Evolutionary conservation across 1,140 invertebrate species (phyloP).

Genomic region (Drusus annulatus): DNA sequence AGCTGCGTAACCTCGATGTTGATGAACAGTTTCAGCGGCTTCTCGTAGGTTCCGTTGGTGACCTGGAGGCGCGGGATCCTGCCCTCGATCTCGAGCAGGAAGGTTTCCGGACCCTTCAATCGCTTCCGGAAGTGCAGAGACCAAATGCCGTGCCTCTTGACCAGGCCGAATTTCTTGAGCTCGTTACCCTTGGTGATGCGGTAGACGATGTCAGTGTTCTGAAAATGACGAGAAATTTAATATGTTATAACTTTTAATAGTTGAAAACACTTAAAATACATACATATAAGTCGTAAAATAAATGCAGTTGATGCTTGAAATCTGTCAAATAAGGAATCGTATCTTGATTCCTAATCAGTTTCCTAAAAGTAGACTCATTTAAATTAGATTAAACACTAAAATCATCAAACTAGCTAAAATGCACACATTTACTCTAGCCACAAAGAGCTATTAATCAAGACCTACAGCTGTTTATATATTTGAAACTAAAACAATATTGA

Average conservation of each 20-base stretch:
- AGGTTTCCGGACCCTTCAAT: constrained; percentile 72
- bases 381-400: too few relatives aligned
- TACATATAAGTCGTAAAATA: too few relatives aligned
- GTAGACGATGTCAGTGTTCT: constrained; percentile 77
- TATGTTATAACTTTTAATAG: too few relatives aligned
- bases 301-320: too few relatives aligned
- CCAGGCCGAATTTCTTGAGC: constrained; percentile 76
- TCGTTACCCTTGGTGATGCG: constrained; percentile 78
- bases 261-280: too few relatives aligned
- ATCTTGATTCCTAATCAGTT: not conserved
- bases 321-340: too few relatives aligned
- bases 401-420: too few relatives aligned
- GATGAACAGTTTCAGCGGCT: constrained; percentile 65
- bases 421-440: too few relatives aligned
- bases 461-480: too few relatives aligned
- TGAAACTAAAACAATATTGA: too few relatives aligned
- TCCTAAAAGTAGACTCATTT: not conserved
- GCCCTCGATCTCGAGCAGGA: constrained; percentile 74
- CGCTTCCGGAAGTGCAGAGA: constrained; percentile 76
- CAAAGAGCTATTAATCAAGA: too few relatives aligned
- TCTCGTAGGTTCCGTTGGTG: constrained; percentile 67
- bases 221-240: constrained; percentile 16
- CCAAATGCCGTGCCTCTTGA: constrained; percentile 76
- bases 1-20: constrained; percentile 52
- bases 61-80: constrained; percentile 62